Evolutionary conservation across 2,113 vertebrate species (phyloP), one percentile per base, ranked within the genome.

Genomic region (Oncorhynchus mykiss): DNA sequence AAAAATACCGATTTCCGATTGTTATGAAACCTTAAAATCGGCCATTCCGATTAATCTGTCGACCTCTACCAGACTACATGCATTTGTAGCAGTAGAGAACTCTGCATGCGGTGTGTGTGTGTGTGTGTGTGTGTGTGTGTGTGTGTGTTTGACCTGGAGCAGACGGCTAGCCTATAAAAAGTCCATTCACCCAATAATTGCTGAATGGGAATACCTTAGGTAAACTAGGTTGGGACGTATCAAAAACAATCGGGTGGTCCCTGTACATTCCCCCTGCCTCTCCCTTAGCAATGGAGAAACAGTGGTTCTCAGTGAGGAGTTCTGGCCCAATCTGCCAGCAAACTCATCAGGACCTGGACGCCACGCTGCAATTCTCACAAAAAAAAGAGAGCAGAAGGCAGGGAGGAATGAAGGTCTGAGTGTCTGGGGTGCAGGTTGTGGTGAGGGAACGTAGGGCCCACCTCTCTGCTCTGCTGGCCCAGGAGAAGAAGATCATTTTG

Each of bases 251-350:
- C 77, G 8, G 69, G 71, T 77, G 82, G 79, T 81, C 72, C 48
- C 67, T 59, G 74, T 78, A 72, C 82, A 81, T 86, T 85, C 75
- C 71, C 84, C 72, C 71, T 74, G 69, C 75, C 25, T 81, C 84
- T 54, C 78, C 60, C 49, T n/a, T 64, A 80, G 84, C 71, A 74
- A 72, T 51, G 1, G 70, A 34, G 60, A 70, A 88, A 89, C 84
- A 88, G 77, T 76, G 76, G 73, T 73, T 71, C 80, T 84, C 80
- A 87, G 86, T 90, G 72, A 85, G 76, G 66, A 60, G 59, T 84
- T 77, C 12, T 31, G 78, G 68, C 60, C 31, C n/a, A 73, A 79
- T 80, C 80, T 86, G 88, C 86, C 88, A 90, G 85, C 29, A 70
- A 80, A 67, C 39, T 81, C 80, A 84, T 83, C 84, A 84, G 77